Percentiles rank a stretch among this genome's conserved stretches.
Evolutionary conservation across 2,797 vertebrate species (phyloP).

Genomic region (Sorex maritimensis): DNA sequence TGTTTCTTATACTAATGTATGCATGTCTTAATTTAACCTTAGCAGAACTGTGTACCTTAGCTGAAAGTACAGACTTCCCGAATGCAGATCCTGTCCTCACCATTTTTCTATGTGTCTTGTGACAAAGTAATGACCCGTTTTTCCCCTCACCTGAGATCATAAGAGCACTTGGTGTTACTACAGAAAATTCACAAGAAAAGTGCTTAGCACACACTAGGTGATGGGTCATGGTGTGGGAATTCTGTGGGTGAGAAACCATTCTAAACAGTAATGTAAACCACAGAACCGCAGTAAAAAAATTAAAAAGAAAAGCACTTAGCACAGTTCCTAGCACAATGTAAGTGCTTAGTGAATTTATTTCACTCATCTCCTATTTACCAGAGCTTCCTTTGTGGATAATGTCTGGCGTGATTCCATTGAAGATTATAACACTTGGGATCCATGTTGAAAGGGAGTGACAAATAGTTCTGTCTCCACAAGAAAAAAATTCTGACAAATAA

Average conservation of each 20-base stretch:
- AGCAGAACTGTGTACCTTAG: not conserved
- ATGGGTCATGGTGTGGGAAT: too few species aligned
- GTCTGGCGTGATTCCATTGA: not conserved
- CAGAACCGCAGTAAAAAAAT: too few species aligned
- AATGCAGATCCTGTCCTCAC: not conserved
- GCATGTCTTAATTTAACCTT: not conserved
- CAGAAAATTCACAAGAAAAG: not conserved
- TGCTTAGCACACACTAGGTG: too few species aligned
- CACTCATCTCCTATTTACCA: not conserved
- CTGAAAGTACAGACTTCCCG: not conserved
- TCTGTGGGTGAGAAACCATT: too few species aligned
- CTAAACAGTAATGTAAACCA: too few species aligned
- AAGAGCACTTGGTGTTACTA: not conserved
- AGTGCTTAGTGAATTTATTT: not conserved
- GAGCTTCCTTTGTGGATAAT: not conserved
- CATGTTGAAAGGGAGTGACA: conserved; percentile 13
- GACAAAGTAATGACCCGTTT: not conserved
- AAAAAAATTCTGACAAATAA: not conserved
- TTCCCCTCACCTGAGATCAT: not conserved
- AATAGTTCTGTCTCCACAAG: not conserved
- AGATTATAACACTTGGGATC: not conserved
- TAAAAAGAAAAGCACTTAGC: not conserved
- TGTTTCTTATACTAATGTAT: conserved; percentile 9
- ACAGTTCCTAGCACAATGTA: not conserved
- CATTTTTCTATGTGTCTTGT: not conserved